Percentiles rank a stretch among this genome's conserved stretches.
phyloP scores from a whole-genome alignment of 1,140 invertebrate species.

The Drosophila mauritiana region DNA sequence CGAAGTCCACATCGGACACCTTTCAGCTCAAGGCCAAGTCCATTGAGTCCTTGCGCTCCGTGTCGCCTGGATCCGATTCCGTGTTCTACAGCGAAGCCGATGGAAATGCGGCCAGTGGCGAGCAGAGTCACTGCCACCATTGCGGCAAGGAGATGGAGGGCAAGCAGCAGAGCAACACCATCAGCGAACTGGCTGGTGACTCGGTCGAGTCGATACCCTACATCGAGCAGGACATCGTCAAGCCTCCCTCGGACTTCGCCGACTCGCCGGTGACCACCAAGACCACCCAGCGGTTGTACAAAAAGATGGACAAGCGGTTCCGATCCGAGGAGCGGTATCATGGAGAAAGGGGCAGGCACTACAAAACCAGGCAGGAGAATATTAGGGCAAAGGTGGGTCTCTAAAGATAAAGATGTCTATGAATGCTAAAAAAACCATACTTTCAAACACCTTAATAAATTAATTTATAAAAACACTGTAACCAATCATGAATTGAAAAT shows the following conservation, averaged over 20 bases:
- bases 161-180: slow-evolving; percentile 59
- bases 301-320: slow-evolving; percentile 92
- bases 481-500: no score
- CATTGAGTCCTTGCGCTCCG: slow-evolving; percentile 92
- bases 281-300: slow-evolving; percentile 87
- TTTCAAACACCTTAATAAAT: background rate
- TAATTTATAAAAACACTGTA: no score
- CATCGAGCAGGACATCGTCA: slow-evolving; percentile 88
- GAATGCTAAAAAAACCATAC: background rate
- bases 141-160: slow-evolving; percentile 91
- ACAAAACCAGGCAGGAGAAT: slow-evolving; percentile 88
- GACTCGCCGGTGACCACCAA: slow-evolving; percentile 90
- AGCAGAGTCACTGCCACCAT: slow-evolving; percentile 88
- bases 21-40: slow-evolving; percentile 91
- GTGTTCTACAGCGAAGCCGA: slow-evolving; percentile 94
- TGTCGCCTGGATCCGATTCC: slow-evolving; percentile 94
- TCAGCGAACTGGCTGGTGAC: slow-evolving; percentile 85
- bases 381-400: slow-evolving; percentile 89
- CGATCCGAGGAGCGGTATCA: slow-evolving; percentile 91
- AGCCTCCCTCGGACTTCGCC: slow-evolving; percentile 93
- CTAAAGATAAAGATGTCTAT: no score
- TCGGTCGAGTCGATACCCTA: slow-evolving; percentile 80
- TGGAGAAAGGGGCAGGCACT: slow-evolving; percentile 87
- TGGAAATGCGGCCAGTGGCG: slow-evolving; percentile 82
- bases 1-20: slow-evolving; percentile 85